Conservation (phyloP, 2,113 vertebrate species). For the Prunella fulvescens region DNA sequence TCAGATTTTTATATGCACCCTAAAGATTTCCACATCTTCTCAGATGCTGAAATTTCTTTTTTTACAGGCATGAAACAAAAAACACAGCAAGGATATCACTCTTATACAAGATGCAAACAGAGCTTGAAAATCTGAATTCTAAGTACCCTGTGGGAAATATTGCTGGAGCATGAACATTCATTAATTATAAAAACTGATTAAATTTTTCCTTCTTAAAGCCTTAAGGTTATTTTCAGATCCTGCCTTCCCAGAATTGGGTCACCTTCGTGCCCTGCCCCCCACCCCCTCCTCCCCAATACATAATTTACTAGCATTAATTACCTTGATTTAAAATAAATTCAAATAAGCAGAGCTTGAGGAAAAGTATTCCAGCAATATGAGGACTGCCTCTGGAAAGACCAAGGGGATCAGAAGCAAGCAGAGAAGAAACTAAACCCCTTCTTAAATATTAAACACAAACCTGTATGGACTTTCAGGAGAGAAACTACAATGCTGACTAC, state of each 20-base stretch:
- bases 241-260: not conserved
- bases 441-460: not conserved
- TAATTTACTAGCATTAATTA: constrained; percentile 10
- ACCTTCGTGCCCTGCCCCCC: not conserved
- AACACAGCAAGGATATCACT: not conserved
- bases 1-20: not conserved
- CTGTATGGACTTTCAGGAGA: not conserved
- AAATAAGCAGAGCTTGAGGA: not conserved
- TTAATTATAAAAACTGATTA: constrained; percentile 34
- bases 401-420: not conserved
- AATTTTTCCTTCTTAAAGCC: constrained; percentile 22
- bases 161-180: not conserved
- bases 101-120: not conserved
- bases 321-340: not conserved
- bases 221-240: constrained; percentile 9
- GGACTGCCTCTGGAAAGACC: not conserved
- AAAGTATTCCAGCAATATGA: not conserved
- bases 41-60: not conserved
- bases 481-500: not conserved
- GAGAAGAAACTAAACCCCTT: not conserved
- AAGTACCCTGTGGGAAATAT: not conserved
- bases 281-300: not conserved
- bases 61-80: not conserved
- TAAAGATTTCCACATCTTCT: not conserved
- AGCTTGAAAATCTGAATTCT: not conserved